Percentiles rank a stretch among this genome's conserved stretches.
phyloP scores from a whole-genome alignment of 2,888 invertebrate genomes.

The Coelopa pilipes region DNA sequence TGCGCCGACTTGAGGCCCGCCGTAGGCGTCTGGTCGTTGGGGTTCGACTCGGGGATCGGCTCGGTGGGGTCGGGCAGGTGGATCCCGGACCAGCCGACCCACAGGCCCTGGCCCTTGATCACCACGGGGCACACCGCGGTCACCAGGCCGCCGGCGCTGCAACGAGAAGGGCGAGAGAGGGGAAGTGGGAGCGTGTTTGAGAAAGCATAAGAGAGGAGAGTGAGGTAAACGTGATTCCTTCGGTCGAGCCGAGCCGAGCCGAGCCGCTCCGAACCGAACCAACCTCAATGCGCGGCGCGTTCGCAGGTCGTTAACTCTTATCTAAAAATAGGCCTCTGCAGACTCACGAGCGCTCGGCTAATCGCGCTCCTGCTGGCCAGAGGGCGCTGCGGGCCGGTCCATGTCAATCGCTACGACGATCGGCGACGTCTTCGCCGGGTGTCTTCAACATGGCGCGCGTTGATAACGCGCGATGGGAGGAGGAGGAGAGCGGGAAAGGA shows the following conservation, averaged over 20 bases:
- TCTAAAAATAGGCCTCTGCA: conserved; percentile 12
- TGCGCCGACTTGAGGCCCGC: conserved; percentile 85
- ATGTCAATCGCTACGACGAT: neutral
- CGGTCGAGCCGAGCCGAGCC: too few relatives aligned
- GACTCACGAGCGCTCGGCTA: conserved; percentile 10
- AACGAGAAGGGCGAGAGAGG: too few relatives aligned
- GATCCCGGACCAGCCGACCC: conserved; percentile 93
- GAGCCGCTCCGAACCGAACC: neutral
- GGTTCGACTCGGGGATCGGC: conserved; percentile 87
- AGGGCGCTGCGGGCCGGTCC: conserved; percentile 25
- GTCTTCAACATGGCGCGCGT: conserved; percentile 25
- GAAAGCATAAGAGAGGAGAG: too few relatives aligned
- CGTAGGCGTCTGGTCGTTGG: conserved; percentile 85
- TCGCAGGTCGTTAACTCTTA: conserved; percentile 30
- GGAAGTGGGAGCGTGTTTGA: too few relatives aligned
- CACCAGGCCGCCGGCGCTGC: conserved; percentile 88
- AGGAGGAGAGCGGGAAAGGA: neutral
- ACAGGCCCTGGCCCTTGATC: conserved; percentile 83
- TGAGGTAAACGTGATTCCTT: too few relatives aligned
- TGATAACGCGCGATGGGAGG: conserved; percentile 9
- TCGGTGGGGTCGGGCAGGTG: conserved; percentile 81
- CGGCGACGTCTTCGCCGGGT: too few relatives aligned
- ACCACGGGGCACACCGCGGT: conserved; percentile 93
- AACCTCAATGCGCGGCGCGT: conserved; percentile 2
- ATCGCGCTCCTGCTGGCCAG: conserved; percentile 18